These are phyloP conservation scores for Cheilosia urbana DNA, from an alignment of 2,888 invertebrate genomes.

Conservation along the genomic window DNA sequence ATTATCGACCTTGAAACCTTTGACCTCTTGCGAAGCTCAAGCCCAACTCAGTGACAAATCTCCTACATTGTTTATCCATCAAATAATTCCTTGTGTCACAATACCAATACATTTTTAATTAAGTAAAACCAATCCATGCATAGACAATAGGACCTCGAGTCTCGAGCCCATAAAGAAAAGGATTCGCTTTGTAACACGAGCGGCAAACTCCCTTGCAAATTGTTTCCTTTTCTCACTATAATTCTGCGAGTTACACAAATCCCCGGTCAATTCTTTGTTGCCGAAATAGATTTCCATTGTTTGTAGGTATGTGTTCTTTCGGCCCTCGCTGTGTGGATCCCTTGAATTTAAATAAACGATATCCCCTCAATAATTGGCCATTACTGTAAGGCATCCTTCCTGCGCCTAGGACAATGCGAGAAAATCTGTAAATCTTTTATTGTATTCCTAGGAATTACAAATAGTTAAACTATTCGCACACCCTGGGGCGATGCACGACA, in stretches of 20 bases:
- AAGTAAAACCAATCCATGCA: constrained; percentile 17
- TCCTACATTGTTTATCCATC: neutral
- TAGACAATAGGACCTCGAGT: neutral
- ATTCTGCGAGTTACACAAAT: constrained; percentile 18
- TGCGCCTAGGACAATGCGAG: constrained; percentile 14
- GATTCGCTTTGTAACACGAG: constrained; percentile 24
- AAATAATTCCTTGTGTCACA: constrained; percentile 5
- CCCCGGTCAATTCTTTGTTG: constrained; percentile 36
- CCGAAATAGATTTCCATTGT: constrained; percentile 43
- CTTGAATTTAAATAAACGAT: constrained; percentile 61
- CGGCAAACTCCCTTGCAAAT: constrained; percentile 44
- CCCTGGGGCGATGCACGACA: neutral
- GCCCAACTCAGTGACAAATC: neutral
- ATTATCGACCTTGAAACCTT: neutral
- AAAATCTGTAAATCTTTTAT: constrained; percentile 59
- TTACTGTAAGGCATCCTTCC: constrained; percentile 34
- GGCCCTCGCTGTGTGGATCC: neutral
- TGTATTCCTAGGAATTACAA: constrained; percentile 38
- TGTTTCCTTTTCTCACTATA: constrained; percentile 23
- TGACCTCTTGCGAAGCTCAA: neutral
- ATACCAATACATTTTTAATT: constrained; percentile 10
- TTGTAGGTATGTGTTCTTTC: constrained; percentile 16
- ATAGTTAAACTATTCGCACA: constrained; percentile 35
- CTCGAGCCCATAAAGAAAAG: constrained; percentile 28
- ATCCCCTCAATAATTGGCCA: constrained; percentile 62